Base-by-base conservation (phyloP, 2,888 invertebrate species). In the Bedellia somnulentella region DNA sequence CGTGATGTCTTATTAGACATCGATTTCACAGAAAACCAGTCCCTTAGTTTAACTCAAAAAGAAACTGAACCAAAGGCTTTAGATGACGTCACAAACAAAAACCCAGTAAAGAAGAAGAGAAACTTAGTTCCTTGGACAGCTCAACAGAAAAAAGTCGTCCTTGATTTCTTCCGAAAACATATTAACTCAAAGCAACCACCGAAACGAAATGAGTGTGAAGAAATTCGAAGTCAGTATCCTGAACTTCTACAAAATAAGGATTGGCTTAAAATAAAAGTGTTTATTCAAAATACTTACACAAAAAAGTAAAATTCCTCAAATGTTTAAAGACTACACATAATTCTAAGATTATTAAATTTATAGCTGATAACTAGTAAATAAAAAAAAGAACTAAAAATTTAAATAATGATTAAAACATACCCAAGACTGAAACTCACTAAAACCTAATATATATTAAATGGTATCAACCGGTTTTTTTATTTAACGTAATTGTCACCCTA, bases 111-210 rank as follows among this genome's bases (percentile, higher is more conserved):
- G 33, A 36, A 40, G 35, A 40, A 43, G 22, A 40, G 42, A 15
- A 36, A 30, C 6, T 26, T 42, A n/a, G 34, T 44, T 27, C 45
- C 45, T 11, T 45, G 44, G 45, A 45, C 42, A 15, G 13, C 15
- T 13, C 36, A 41, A 33, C 44, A 46, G 39, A 45, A 41, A 24
- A 26, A 39, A 6, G 33, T 38, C 8, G 34, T 36, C 18, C 32
- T 26, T 11, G 32, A 22, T 27, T 44, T 30, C 28, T 46, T 44
- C 31, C 35, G 34, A 35, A 13, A 24, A 25, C 43, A 46, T 27
- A 46, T 46, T 22, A 41, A 39, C 35, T 36, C 37, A 31, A 30
- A 37, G 14, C 36, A 39, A 39, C 42, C 44, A 14, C 46, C 45
- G 16, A 43, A 43, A 35, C 37, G 37, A 37, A 16, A 36, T 30